These are phyloP conservation scores for Saccopteryx bilineata DNA, from an alignment of 2,113 vertebrate species.

Conservation along the genomic window DNA sequence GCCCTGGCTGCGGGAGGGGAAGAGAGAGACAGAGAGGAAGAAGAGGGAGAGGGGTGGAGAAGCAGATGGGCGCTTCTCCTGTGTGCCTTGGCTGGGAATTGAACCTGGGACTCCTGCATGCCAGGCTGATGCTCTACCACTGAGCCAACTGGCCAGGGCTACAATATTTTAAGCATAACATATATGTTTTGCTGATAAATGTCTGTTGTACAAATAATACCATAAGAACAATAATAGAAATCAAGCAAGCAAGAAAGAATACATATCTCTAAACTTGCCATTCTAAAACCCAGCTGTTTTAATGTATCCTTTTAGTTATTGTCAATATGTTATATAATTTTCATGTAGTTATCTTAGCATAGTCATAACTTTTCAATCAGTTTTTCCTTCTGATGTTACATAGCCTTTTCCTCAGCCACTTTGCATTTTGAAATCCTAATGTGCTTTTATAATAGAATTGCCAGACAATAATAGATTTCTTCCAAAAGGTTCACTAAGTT, in stretches of 20 bases:
- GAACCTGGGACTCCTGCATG: no score
- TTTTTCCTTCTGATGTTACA: conserved; percentile 15
- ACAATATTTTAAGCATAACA: conserved; percentile 12
- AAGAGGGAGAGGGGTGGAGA: no score
- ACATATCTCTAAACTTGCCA: background rate
- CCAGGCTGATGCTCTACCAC: no score
- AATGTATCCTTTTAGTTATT: conserved; percentile 28
- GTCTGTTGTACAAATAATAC: background rate
- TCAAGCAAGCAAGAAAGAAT: background rate
- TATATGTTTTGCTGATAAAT: background rate
- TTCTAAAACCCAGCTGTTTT: conserved; percentile 20
- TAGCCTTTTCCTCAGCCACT: conserved; percentile 1
- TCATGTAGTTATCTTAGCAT: conserved; percentile 31
- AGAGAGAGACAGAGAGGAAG: no score
- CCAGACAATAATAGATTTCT: conserved; percentile 50
- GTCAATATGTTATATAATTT: conserved; percentile 6
- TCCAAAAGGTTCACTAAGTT: conserved; percentile 41
- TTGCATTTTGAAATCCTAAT: conserved; percentile 55
- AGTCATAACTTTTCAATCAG: background rate
- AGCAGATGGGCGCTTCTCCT: no score
- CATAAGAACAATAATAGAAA: conserved; percentile 28
- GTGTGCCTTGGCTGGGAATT: no score
- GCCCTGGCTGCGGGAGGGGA: no score
- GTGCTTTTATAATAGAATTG: conserved; percentile 14
- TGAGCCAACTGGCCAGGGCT: no score